Base-by-base conservation (phyloP, 1,140 invertebrate species). In the Danaus plexippus region DNA sequence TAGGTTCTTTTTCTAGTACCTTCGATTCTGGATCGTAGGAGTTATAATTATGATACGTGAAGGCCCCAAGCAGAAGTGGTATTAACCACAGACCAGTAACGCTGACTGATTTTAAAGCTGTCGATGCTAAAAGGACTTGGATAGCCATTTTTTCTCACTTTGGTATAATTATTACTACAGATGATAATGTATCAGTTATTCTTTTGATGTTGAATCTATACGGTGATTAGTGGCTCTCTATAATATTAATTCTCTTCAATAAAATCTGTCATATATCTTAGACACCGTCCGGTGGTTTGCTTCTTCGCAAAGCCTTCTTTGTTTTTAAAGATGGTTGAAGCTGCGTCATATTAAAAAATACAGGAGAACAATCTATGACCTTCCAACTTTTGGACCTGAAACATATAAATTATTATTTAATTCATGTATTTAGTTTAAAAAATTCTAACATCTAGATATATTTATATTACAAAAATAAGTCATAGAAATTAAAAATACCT, bases 41-140 rank as follows among this genome's bases (percentile, higher is more conserved):
- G 74, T 94, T 93, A 69, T 96, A 96, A 57, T 93, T 91, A 70
- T 95, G 92, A 66, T 93, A 95, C 0, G 94, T 93, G 4, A 96
- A 89, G 8, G 94, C 93, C 7, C 94, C 93, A 61, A 96, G 89
- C 46, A 96, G 77, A 11, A 95, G 71, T 7, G 95, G 95, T 46
- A 96, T 92, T 10, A 96, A 82, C 94, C 94, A 96, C 0, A 96
- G 81, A 43, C 94, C 90, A 1, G 93, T 92, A 44, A 94, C 87
- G 9, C 93, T 92, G 13, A 94, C 89, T 0, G 93, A 94, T 74
- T 94, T 94, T 52, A 94, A 82, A 15, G 93, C 92, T 53, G 92
- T 92, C 11, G 93, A 92, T 47, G 93, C 90, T 45, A 94, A 87
- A 22, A 95, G 85, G 4, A 93, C 88, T 73, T 90, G 91, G 7